phyloP scores from a whole-genome alignment of 2,888 invertebrate genomes.

The Drosophila neotestacea region DNA sequence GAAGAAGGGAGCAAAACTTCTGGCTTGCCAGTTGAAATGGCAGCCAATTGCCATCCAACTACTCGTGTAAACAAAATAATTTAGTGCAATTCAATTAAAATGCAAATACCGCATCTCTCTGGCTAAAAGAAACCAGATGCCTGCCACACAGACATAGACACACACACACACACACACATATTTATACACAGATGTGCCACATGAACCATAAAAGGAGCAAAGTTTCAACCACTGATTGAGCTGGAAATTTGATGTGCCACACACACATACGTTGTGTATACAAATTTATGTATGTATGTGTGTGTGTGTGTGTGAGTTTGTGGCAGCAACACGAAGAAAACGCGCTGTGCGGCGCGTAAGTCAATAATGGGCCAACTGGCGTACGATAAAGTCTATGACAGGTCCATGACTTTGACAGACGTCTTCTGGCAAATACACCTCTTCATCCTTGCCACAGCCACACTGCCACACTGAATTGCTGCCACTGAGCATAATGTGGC shows the following conservation, averaged over 20 bases:
- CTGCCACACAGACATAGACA: constrained; percentile 1
- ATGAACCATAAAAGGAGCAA: constrained; percentile 57
- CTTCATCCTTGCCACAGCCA: neutral
- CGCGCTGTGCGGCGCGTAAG: constrained; percentile 45
- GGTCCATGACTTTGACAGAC: constrained; percentile 50
- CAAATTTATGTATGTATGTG: neutral
- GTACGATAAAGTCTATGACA: constrained; percentile 26
- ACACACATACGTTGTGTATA: neutral
- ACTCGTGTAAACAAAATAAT: constrained; percentile 63
- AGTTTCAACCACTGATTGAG: constrained; percentile 66
- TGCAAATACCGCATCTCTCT: constrained; percentile 66
- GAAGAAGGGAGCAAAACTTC: neutral
- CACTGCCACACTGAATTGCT: neutral
- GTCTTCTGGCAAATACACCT: neutral
- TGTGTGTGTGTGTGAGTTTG: constrained; percentile 8
- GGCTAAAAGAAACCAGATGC: constrained; percentile 19
- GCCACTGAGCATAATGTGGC: constrained; percentile 34
- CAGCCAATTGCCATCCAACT: constrained; percentile 27
- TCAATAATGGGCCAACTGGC: constrained; percentile 55
- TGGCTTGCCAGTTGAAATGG: constrained; percentile 17
- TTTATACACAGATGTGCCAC: constrained; percentile 39
- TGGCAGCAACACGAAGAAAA: neutral
- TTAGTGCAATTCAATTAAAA: constrained; percentile 79
- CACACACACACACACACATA: neutral
- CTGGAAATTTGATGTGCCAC: constrained; percentile 64